These are phyloP conservation scores for Cephonodes hylas DNA, from an alignment of 2,888 invertebrate genomes.

Conservation along the genomic window DNA sequence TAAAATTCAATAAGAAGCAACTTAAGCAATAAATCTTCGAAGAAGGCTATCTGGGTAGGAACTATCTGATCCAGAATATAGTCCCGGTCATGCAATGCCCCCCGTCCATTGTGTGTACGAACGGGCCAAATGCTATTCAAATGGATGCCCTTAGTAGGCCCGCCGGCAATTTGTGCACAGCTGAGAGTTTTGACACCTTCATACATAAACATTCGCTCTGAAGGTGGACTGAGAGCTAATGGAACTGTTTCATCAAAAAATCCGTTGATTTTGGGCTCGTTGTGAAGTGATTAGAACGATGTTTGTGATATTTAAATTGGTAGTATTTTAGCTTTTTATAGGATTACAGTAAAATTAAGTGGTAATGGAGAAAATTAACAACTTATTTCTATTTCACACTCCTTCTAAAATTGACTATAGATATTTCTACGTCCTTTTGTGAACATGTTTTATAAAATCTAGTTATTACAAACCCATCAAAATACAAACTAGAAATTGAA, in stretches of 20 bases:
- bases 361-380: no score
- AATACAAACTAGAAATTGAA: no score
- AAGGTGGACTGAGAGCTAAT: background rate
- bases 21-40: constrained; percentile 72
- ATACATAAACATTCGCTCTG: constrained; percentile 66
- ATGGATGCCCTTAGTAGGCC: constrained; percentile 67
- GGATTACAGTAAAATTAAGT: no score
- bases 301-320: no score
- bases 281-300: no score
- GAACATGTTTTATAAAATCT: no score
- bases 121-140: constrained; percentile 58
- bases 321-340: no score
- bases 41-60: constrained; percentile 76
- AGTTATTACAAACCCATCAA: no score
- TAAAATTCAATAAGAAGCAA: constrained; percentile 73
- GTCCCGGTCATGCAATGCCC: constrained; percentile 39
- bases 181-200: constrained; percentile 73
- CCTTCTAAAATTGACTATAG: no score
- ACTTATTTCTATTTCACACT: no score
- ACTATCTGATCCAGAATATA: constrained; percentile 69
- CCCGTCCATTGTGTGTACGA: constrained; percentile 48
- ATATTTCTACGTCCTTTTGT: no score
- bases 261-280: no score
- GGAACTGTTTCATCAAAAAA: background rate
- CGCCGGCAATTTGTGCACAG: constrained; percentile 68